These are phyloP conservation scores for Phaedon cochleariae DNA, from an alignment of 2,888 invertebrate genomes.

Conservation along the genomic window DNA sequence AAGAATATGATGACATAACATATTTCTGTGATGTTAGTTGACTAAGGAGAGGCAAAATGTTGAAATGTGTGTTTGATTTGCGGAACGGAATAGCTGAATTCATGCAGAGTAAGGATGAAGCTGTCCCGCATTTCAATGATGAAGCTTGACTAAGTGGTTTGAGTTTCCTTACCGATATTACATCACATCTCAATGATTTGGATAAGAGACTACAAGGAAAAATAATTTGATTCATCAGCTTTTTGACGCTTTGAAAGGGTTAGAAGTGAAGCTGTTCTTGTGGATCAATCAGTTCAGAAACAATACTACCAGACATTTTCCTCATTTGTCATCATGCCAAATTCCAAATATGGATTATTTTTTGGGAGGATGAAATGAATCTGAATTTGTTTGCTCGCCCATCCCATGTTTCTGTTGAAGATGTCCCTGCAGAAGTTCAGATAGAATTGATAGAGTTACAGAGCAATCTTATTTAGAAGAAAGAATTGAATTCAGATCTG, in stretches of 20 bases:
- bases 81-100: slow-evolving; percentile 38
- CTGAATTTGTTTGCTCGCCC: slow-evolving; percentile 22
- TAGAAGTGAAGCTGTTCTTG: slow-evolving; percentile 12
- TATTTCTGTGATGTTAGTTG: slow-evolving; percentile 38
- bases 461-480: background rate
- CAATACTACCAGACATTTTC: slow-evolving; percentile 14
- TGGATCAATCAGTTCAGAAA: slow-evolving; percentile 1
- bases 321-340: background rate
- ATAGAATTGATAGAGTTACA: slow-evolving; percentile 17
- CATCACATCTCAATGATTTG: slow-evolving; percentile 18
- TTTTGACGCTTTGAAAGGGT: background rate
- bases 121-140: slow-evolving; percentile 5
- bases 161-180: slow-evolving; percentile 19
- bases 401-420: slow-evolving; percentile 24
- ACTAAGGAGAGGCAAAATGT: slow-evolving; percentile 34
- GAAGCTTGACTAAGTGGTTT: slow-evolving; percentile 2
- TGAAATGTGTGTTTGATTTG: slow-evolving; percentile 35
- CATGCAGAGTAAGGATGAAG: slow-evolving; percentile 12
- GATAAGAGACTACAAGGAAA: slow-evolving; percentile 21
- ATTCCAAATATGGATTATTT: slow-evolving; percentile 13
- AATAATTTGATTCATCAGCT: slow-evolving; percentile 6
- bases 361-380: slow-evolving; percentile 16
- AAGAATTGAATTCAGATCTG: background rate
- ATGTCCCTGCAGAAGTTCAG: slow-evolving; percentile 15
- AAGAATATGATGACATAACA: slow-evolving; percentile 39